Evolutionary conservation across 2,888 invertebrate genomes (phyloP), one percentile per base, ranked within the genome.

Genomic region (Plagodis dolabraria): DNA sequence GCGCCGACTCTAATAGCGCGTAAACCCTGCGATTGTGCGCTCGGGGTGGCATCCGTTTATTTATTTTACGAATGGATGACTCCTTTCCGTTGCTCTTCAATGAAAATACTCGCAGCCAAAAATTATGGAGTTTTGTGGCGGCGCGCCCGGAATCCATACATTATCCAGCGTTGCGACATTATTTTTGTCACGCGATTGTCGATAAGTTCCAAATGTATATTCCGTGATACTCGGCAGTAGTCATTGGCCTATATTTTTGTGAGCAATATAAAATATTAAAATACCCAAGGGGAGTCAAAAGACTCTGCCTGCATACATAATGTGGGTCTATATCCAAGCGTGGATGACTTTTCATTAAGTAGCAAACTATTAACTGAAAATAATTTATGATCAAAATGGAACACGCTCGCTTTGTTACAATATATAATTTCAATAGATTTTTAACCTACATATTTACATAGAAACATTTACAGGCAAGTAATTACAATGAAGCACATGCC

Each of bases 1-100:
- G 73, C 72, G 68, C 70, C 56, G 69, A 70, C 72, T 81, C 82
- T 86, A 87, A 87, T 87, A 83, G 83, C 80, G 83, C 86, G 83
- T 83, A 75, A 85, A 84, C 76, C 76, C 79, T 70, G 81, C 77
- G 83, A 83, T 85, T 83, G 81, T 82, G 72, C 80, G 75, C 74
- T 76, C 70, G 73, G 75, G 75, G 71, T 68, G 68, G 69, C 71
- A 68, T 68, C 75, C 75, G 73, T 76, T 71, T 79, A 78, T 78
- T 79, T 79, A 76, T 80, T 80, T 79, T 72, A 75, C 76, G 77
- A 71, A 75, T 78, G 75, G 69, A 68, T 66, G 72, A 70, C 61
- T 74, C 71, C 68, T 74, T 79, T 74, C 67, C 62, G 62, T 59
- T 64, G 64, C 62, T 60, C 53, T 53, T 50, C 55, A 54, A 38